Evolutionary conservation across 1,140 invertebrate species (phyloP), one percentile per base, ranked within the genome.

Genomic region (Nymphalis io): DNA sequence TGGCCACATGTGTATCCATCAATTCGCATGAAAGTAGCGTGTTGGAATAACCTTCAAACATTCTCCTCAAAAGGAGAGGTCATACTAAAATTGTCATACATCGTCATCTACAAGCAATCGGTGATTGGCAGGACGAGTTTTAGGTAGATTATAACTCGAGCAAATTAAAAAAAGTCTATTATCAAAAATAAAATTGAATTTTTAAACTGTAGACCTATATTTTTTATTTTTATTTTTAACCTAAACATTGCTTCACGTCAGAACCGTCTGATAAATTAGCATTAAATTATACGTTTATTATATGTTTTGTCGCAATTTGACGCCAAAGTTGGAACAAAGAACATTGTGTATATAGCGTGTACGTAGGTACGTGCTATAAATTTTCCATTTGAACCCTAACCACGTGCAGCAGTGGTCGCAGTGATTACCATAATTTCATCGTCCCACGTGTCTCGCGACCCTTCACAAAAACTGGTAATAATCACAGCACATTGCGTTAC

Each of bases 351-450:
- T 55, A 15, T 10, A 27, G 13, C 2, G 23, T 18, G 20, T 55
- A 23, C 12, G n/a, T 55, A 23, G 11, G 20, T 13, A 21, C 51
- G 51, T 27, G n/a, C 23, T 55, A 55, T 55, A 27, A 55, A 55
- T 55, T 71, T 57, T 51, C 40, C 57, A 40, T 66, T 23, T 59
- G 82, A 78, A 69, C 82, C 79, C 81, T 82, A 81, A 84, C 75
- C 79, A 79, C 74, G 67, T 77, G 75, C 78, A 67, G 77, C 78
- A 82, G 80, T 82, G 84, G 80, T 83, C 78, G 70, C 73, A 67
- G 80, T 83, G 83, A 89, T 89, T 89, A 89, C 85, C 84, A 85
- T 89, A 88, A 89, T 89, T 89, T 82, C 81, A 84, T 85, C 85
- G 75, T 73, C 60, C 87, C 85, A 88, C 85, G 83, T 88, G 85